Conservation (phyloP, 2,888 invertebrate genomes). For the Panorpa germanica region DNA sequence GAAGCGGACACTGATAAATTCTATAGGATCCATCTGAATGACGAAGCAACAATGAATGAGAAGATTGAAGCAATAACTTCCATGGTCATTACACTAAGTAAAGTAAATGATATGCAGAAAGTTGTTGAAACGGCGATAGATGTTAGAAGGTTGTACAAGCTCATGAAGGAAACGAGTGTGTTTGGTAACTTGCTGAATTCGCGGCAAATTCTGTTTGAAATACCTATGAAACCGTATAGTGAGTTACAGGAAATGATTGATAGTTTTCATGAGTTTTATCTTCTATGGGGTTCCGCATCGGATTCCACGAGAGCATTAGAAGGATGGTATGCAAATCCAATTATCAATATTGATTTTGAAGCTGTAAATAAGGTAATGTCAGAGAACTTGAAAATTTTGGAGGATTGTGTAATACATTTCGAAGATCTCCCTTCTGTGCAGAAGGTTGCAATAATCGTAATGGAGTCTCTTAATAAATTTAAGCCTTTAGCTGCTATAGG, state of each 20-base stretch:
- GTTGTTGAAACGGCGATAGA: constrained; percentile 59
- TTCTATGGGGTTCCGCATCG: constrained; percentile 66
- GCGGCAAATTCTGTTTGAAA: constrained; percentile 60
- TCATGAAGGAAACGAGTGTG: constrained; percentile 58
- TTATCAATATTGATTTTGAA: constrained; percentile 56
- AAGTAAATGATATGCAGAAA: constrained; percentile 39
- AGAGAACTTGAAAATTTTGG: constrained; percentile 50
- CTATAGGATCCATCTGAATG: constrained; percentile 53
- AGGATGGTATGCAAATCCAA: constrained; percentile 66
- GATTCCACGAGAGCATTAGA: constrained; percentile 64
- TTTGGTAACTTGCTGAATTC: constrained; percentile 51
- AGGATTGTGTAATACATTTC: constrained; percentile 47
- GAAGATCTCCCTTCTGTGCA: constrained; percentile 43
- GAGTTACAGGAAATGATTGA: constrained; percentile 18
- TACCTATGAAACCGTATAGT: constrained; percentile 56
- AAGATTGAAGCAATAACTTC: constrained; percentile 55
- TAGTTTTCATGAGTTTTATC: constrained; percentile 59
- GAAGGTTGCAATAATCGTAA: constrained; percentile 31
- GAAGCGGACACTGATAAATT: constrained; percentile 64
- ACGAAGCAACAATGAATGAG: constrained; percentile 47
- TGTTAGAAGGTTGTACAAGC: constrained; percentile 58
- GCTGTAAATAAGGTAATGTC: constrained; percentile 40
- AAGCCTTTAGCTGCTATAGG: constrained; percentile 54
- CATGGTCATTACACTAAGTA: constrained; percentile 40
- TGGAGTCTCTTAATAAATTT: constrained; percentile 53